Conservation (phyloP, 2,797 vertebrate species). For the Rhincodon typus region DNA sequence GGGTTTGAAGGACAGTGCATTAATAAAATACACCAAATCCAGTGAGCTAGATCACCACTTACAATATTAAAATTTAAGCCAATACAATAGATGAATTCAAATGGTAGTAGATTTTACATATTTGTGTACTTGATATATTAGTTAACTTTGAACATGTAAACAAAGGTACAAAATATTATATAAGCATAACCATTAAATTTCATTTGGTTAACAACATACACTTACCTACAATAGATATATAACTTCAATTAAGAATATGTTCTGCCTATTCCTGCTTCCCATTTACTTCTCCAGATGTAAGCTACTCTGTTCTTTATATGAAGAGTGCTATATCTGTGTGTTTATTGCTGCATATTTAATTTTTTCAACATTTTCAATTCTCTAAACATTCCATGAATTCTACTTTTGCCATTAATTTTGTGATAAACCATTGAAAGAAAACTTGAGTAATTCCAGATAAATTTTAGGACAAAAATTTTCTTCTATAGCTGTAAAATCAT, state of each 20-base stretch:
- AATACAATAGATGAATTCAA: constrained; percentile 31
- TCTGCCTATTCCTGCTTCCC: background rate
- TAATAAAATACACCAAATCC: constrained; percentile 33
- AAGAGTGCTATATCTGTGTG: background rate
- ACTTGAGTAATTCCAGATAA: background rate
- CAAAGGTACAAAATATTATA: too few species aligned
- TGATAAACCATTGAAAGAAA: background rate
- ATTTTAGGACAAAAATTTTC: background rate
- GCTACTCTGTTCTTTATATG: background rate
- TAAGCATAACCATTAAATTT: background rate
- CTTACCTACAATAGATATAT: background rate
- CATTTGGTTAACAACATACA: background rate
- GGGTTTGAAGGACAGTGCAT: constrained; percentile 26
- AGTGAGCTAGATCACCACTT: constrained; percentile 17
- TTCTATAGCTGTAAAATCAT: background rate
- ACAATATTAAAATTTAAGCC: constrained; percentile 33
- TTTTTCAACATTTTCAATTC: background rate
- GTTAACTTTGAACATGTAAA: background rate
- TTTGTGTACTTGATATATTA: background rate
- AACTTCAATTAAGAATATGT: background rate
- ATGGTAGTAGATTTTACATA: background rate
- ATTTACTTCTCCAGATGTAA: background rate
- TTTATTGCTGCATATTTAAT: background rate
- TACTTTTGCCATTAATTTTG: background rate
- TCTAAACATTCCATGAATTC: background rate